Conservation (phyloP, 2,797 vertebrate species). For the Liasis olivaceus region DNA sequence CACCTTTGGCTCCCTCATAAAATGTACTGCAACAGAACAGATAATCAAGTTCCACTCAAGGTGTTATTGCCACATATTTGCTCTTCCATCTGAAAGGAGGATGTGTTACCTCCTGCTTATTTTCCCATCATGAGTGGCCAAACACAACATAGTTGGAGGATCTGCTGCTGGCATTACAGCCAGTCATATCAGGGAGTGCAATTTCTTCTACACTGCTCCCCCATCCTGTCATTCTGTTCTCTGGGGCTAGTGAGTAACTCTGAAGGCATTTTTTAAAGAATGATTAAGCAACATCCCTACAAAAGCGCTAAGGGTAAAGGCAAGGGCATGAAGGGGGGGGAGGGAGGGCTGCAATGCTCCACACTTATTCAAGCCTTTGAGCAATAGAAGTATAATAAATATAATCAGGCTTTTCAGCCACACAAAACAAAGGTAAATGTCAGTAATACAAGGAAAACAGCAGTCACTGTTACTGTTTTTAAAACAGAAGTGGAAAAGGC, state of each 20-base stretch:
- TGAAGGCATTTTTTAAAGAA: background rate
- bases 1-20: background rate
- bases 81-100: background rate
- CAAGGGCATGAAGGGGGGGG: constrained; percentile 36
- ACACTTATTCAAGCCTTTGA: constrained; percentile 57
- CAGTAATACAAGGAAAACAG: background rate
- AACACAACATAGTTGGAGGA: background rate
- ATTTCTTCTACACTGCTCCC: background rate
- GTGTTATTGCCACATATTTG: background rate
- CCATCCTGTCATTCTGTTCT: background rate
- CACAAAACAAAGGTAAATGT: background rate
- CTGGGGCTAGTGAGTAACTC: constrained; percentile 33
- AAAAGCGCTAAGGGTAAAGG: background rate
- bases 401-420: background rate
- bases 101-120: background rate
- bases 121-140: constrained; percentile 3
- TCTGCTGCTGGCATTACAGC: background rate
- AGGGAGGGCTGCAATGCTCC: constrained; percentile 32
- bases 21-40: background rate
- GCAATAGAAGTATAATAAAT: constrained; percentile 35
- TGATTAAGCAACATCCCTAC: constrained; percentile 46
- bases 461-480: background rate
- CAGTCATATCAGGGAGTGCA: background rate
- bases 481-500: background rate
- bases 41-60: constrained; percentile 12